These are phyloP conservation scores for Cabera pusaria DNA, from an alignment of 2,888 invertebrate species.

Conservation along the genomic window DNA sequence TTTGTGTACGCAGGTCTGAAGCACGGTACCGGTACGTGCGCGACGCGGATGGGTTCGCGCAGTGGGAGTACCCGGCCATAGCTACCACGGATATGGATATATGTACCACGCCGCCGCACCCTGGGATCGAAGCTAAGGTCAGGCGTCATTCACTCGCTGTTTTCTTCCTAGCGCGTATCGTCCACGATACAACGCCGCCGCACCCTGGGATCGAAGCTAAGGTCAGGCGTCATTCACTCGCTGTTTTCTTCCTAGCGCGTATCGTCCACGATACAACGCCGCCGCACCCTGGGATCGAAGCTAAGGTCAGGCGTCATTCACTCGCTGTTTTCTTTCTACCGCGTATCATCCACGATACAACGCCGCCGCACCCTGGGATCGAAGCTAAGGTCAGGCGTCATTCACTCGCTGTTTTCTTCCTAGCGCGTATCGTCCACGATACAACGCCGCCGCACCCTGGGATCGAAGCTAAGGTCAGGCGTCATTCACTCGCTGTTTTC, in stretches of 20 bases:
- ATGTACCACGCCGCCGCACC: constrained; percentile 74
- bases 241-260: no score
- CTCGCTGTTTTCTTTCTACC: no score
- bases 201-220: constrained; percentile 45
- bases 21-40: constrained; percentile 85
- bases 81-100: constrained; percentile 79
- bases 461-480: no score
- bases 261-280: no score
- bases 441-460: no score
- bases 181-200: constrained; percentile 77
- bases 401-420: no score
- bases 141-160: no score
- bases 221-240: no score
- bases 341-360: no score
- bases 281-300: constrained; percentile 52
- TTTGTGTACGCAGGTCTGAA: constrained; percentile 75
- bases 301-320: constrained; percentile 48
- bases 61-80: constrained; percentile 84
- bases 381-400: constrained; percentile 45
- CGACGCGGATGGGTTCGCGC: constrained; percentile 79
- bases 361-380: constrained; percentile 64
- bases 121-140: constrained; percentile 38
- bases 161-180: no score
- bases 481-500: no score
- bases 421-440: no score